Evolutionary conservation across 2,888 invertebrate species (phyloP).

Genomic region (Cylloceria caligata): DNA sequence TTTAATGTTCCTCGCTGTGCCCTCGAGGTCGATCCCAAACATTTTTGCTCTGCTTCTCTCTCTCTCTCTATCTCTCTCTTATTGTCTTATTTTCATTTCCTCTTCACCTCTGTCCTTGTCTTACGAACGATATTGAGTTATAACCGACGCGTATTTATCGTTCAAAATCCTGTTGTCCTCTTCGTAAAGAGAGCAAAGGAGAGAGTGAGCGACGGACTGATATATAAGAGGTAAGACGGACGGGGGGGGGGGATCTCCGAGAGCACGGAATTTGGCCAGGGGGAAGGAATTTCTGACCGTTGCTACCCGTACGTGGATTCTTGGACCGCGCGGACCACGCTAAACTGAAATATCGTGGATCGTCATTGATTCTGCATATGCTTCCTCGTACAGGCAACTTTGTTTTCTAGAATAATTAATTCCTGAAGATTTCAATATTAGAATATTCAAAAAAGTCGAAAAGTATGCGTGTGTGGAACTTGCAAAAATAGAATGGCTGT

Average conservation of each 20-base stretch:
- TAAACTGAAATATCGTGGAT: constrained; percentile 64
- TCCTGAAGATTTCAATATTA: no score
- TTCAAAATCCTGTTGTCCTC: constrained; percentile 76
- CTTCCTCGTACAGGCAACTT: no score
- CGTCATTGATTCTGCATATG: constrained; percentile 55
- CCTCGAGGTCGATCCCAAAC: constrained; percentile 83
- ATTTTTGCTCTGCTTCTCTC: constrained; percentile 79
- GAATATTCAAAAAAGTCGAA: no score
- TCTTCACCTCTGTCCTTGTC: constrained; percentile 52
- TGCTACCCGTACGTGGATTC: constrained; percentile 61
- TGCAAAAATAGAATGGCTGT: no score
- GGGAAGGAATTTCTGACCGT: constrained; percentile 66
- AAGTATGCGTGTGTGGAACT: no score
- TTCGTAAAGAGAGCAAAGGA: constrained; percentile 40
- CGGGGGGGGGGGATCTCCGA: constrained; percentile 26
- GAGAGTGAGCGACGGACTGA: constrained; percentile 30
- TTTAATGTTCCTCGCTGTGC: constrained; percentile 82
- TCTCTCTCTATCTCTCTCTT: constrained; percentile 29
- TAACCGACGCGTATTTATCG: constrained; percentile 81
- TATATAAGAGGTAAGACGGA: constrained; percentile 25
- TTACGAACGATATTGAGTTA: constrained; percentile 82
- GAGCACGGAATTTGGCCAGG: constrained; percentile 53
- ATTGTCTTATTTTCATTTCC: constrained; percentile 1
- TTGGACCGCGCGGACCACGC: constrained; percentile 56
- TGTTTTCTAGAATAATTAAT: no score